Evolutionary conservation across 37 sponge, comb jelly and placozoan species (phyloP).

Genomic region (Aplysina aerophoba): DNA sequence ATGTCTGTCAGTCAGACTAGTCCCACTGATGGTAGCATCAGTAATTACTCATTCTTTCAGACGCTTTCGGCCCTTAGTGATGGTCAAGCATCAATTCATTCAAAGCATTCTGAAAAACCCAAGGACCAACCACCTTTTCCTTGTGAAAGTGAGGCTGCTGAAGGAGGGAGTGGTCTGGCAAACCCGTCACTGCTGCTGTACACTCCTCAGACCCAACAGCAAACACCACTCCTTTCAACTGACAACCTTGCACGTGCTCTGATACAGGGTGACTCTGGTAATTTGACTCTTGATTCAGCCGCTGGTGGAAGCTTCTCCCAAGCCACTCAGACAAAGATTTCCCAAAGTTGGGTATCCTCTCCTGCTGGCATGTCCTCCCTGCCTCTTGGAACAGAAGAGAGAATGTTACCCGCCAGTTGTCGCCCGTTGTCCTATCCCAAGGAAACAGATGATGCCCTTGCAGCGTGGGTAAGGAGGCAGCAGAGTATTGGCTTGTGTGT

Average conservation of each 20-base stretch:
- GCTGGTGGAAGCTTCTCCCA: neutral
- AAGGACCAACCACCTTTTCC: neutral
- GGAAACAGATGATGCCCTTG: constrained; percentile 74
- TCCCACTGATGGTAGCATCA: neutral
- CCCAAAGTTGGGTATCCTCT: neutral
- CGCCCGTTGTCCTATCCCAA: constrained; percentile 76
- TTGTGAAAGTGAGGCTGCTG: neutral
- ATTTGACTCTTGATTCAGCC: too few species aligned
- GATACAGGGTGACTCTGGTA: neutral
- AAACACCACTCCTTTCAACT: neutral
- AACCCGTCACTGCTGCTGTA: neutral
- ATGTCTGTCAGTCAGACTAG: neutral
- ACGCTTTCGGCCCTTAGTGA: neutral
- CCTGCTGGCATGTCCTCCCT: constrained; percentile 1
- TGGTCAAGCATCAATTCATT: neutral
- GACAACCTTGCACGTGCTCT: neutral
- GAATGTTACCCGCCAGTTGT: constrained; percentile 29
- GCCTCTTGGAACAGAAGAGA: constrained; percentile 1
- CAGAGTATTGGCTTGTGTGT: constrained; percentile 68
- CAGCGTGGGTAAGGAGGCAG: constrained; percentile 56
- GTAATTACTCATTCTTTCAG: neutral
- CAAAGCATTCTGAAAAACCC: neutral
- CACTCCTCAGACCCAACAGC: neutral
- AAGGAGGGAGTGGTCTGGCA: neutral
- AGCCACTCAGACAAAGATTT: neutral